phyloP scores from a whole-genome alignment of 2,888 invertebrate species.

The Oligia fasciuncula region DNA sequence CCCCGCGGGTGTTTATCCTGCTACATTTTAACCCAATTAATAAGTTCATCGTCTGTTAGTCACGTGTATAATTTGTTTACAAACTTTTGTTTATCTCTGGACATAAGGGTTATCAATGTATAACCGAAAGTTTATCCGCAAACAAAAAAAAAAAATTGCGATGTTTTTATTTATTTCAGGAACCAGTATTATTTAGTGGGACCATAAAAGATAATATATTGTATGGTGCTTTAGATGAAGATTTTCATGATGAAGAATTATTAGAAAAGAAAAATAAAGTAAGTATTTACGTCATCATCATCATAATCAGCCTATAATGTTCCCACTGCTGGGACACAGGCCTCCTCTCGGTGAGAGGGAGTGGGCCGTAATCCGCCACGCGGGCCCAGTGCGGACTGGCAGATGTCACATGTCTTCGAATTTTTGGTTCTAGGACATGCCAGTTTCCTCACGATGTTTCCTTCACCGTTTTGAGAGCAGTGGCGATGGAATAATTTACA shows the following conservation, averaged over 20 bases:
- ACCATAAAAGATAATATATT: conserved; percentile 97
- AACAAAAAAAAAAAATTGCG: background rate
- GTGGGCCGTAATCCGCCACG: too few species aligned
- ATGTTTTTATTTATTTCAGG: conserved; percentile 87
- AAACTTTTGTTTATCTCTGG: conserved; percentile 24
- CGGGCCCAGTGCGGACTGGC: too few species aligned
- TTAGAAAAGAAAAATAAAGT: conserved; percentile 40
- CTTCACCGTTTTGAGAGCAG: too few species aligned
- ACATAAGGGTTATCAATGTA: conserved; percentile 16
- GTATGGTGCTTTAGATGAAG: conserved; percentile 93
- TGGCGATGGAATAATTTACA: too few species aligned
- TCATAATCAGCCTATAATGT: too few species aligned
- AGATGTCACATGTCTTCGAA: too few species aligned
- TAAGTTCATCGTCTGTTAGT: background rate
- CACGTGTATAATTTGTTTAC: conserved; percentile 16
- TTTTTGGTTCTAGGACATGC: too few species aligned
- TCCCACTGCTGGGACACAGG: too few species aligned
- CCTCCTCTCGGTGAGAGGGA: too few species aligned
- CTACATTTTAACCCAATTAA: conserved; percentile 10
- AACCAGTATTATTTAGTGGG: conserved; percentile 97
- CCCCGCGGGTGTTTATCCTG: background rate
- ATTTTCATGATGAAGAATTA: conserved; percentile 61
- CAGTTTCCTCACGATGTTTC: too few species aligned
- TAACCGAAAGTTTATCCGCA: background rate
- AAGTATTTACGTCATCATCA: conserved; percentile 24